A percentile compares a stretch with the other conserved stretches of the same genome.
phyloP scores from a whole-genome alignment of 2,797 vertebrate species.

The Astyanax mexicanus region DNA sequence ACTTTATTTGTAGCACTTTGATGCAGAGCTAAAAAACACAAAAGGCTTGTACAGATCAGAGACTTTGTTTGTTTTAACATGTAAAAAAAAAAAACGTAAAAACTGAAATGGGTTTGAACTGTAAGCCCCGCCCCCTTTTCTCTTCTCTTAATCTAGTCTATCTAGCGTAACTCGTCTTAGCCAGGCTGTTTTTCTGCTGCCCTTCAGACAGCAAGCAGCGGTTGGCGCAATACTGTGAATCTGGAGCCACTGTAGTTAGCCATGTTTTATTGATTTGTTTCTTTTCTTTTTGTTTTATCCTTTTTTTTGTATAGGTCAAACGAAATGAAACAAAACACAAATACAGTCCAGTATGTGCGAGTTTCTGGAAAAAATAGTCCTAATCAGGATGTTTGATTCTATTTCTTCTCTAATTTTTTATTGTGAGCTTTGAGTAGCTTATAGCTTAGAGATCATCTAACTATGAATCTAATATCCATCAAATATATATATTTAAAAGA shows the following conservation, averaged over 20 bases:
- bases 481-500: too few relatives aligned
- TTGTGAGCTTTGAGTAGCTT: too few relatives aligned
- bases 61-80: constrained; percentile 75
- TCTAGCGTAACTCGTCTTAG: constrained; percentile 76
- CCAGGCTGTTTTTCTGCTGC: constrained; percentile 67
- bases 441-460: too few relatives aligned
- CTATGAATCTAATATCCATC: too few relatives aligned
- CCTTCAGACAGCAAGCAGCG: constrained; percentile 63
- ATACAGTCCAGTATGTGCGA: constrained; percentile 59
- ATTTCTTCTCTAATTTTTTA: constrained; percentile 20
- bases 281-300: too few relatives aligned
- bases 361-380: constrained; percentile 52
- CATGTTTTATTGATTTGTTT: too few relatives aligned
- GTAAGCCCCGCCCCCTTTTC: constrained; percentile 50
- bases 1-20: constrained; percentile 73
- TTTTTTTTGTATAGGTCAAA: constrained; percentile 82
- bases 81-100: too few relatives aligned
- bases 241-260: constrained; percentile 83
- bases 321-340: too few relatives aligned
- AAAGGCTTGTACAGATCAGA: constrained; percentile 80
- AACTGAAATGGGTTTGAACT: constrained; percentile 74
- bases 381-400: constrained; percentile 12
- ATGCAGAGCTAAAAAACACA: constrained; percentile 78
- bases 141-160: constrained; percentile 64
- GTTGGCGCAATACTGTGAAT: constrained; percentile 84